Evolutionary conservation across 2,113 vertebrate genomes (phyloP).

Genomic region (Corydoras sp.): DNA sequence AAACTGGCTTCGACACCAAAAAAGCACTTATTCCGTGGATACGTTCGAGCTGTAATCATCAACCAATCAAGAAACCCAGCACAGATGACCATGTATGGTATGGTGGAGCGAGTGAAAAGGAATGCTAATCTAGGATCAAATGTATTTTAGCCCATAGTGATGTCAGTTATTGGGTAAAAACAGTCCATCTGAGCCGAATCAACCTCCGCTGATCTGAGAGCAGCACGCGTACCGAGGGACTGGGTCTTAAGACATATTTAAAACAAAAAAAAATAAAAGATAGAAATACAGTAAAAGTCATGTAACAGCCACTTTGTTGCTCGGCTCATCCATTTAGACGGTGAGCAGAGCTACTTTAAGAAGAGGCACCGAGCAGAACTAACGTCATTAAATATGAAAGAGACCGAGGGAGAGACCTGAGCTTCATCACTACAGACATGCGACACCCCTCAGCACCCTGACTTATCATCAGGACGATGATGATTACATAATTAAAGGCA

Average conservation of each 20-base stretch:
- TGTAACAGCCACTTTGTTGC: slow-evolving; percentile 7
- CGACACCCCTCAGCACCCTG: no score
- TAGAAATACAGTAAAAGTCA: neutral
- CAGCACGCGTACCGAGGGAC: neutral
- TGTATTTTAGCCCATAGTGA: slow-evolving; percentile 10
- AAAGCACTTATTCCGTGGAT: neutral
- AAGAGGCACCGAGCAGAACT: slow-evolving; percentile 38
- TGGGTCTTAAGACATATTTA: neutral
- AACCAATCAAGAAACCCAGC: slow-evolving; percentile 18
- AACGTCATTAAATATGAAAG: slow-evolving; percentile 51
- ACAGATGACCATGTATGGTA: slow-evolving; percentile 37
- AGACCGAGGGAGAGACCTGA: neutral
- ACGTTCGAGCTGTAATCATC: slow-evolving; percentile 5
- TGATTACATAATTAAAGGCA: no score
- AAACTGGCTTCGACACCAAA: neutral
- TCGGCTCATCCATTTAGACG: slow-evolving; percentile 22
- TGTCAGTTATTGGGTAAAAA: slow-evolving; percentile 17
- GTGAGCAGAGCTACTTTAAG: slow-evolving; percentile 7
- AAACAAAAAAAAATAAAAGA: neutral
- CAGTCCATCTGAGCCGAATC: slow-evolving; percentile 4
- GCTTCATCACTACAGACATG: neutral
- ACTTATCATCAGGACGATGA: no score
- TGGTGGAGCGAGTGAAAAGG: slow-evolving; percentile 19
- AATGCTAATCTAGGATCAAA: slow-evolving; percentile 36
- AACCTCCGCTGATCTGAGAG: neutral